phyloP scores from a whole-genome alignment of 2,113 vertebrate species.

The Dicerorhinus sumatrensis region DNA sequence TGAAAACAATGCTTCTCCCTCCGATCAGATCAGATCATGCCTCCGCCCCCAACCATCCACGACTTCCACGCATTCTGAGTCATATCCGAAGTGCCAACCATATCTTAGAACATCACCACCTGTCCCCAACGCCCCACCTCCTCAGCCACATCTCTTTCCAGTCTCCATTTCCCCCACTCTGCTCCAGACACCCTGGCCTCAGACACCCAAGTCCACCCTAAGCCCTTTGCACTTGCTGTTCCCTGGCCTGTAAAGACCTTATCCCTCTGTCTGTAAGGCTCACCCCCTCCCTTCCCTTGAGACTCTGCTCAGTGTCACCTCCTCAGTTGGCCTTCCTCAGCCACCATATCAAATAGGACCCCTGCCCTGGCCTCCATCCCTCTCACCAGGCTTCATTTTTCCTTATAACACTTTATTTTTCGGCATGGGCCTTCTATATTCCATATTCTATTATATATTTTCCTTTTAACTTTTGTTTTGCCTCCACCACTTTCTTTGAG shows the following conservation, averaged over 20 bases:
- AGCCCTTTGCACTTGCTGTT: neutral
- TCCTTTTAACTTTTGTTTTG: too few species aligned
- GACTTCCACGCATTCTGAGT: neutral
- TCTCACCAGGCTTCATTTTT: neutral
- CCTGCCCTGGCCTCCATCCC: fast-evolving
- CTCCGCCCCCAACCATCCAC: neutral
- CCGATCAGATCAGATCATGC: fast-evolving
- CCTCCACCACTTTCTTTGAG: neutral
- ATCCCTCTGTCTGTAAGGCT: neutral
- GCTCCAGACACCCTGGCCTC: neutral
- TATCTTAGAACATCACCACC: fast-evolving
- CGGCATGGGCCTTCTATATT: neutral
- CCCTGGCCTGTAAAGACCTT: neutral
- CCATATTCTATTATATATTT: neutral
- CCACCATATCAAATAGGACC: too few species aligned
- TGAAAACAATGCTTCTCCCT: neutral
- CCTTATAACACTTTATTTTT: neutral
- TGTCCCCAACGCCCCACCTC: neutral
- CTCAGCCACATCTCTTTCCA: neutral
- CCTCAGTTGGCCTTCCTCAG: neutral
- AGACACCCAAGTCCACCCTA: neutral
- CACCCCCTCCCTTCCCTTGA: neutral
- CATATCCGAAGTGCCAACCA: fast-evolving
- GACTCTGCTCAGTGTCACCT: neutral
- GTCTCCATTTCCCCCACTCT: neutral